Conservation (phyloP, 2,113 vertebrate species). For the Origma solitaria region DNA sequence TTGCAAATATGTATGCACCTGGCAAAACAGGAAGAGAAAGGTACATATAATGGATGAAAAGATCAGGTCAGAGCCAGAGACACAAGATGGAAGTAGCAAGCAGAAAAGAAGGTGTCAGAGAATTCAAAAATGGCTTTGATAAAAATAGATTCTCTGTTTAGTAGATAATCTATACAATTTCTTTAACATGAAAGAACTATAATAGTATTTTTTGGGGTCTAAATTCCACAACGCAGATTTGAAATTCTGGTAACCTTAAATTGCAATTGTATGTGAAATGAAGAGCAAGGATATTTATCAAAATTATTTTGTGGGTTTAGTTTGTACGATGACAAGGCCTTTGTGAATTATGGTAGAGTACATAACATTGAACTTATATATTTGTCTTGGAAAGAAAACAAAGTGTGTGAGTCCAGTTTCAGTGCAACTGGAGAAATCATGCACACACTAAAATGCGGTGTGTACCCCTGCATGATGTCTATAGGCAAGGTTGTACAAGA, state of each 20-base stretch:
- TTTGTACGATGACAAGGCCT: neutral
- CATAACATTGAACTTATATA: neutral
- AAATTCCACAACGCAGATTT: neutral
- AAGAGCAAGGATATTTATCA: neutral
- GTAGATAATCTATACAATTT: neutral
- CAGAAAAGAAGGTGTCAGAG: neutral
- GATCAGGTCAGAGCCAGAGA: neutral
- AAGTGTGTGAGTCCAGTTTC: neutral
- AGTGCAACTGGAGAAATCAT: neutral
- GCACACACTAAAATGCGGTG: neutral
- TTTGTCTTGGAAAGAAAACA: neutral
- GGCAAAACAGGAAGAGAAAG: neutral
- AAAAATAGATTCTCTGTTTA: neutral
- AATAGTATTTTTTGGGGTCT: neutral
- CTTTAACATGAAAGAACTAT: neutral
- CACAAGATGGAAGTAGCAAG: neutral
- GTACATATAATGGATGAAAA: neutral
- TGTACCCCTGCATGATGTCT: neutral
- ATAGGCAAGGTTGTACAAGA: neutral
- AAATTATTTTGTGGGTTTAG: neutral
- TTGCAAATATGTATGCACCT: neutral
- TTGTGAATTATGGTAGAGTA: neutral
- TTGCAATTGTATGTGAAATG: neutral
- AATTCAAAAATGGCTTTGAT: neutral
- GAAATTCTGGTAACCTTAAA: neutral